These are phyloP conservation scores for Rhamphomyia laevipes DNA, from an alignment of 2,888 invertebrate species.

Conservation along the genomic window DNA sequence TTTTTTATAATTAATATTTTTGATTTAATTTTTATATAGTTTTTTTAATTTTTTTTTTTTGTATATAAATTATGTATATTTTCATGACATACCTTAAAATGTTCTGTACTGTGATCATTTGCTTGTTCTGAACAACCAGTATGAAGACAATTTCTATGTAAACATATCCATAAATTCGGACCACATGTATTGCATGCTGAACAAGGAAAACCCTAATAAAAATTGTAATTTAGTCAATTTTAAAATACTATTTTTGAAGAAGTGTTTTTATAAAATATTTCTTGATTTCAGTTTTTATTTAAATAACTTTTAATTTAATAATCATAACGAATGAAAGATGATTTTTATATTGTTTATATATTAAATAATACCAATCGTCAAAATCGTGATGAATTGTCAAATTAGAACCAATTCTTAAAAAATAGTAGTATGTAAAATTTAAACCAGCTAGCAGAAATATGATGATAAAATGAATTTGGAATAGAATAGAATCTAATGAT, in stretches of 20 bases:
- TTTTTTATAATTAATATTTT: not conserved
- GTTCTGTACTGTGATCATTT: constrained; percentile 71
- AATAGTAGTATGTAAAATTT: no score
- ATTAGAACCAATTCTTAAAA: no score
- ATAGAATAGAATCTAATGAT: no score
- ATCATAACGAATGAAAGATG: no score
- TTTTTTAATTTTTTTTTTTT: not conserved
- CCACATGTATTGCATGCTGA: constrained; percentile 60
- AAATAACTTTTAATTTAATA: not conserved
- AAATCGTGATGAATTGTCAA: no score
- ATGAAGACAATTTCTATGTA: constrained; percentile 65
- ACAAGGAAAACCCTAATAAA: constrained; percentile 45
- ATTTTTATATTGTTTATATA: no score
- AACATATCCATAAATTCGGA: constrained; percentile 77
- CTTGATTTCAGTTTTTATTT: not conserved
- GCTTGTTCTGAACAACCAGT: constrained; percentile 74
- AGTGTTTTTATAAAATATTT: not conserved
- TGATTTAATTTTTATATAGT: not conserved
- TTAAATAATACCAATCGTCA: no score
- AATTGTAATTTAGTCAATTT: constrained; percentile 3
- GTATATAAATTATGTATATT: not conserved
- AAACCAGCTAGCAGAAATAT: no score
- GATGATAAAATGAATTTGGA: no score
- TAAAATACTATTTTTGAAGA: not conserved
- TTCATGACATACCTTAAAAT: constrained; percentile 50